Evolutionary conservation across 2,113 vertebrate genomes (phyloP), one percentile per base, ranked within the genome.

Genomic region (Oryzias celebensis): DNA sequence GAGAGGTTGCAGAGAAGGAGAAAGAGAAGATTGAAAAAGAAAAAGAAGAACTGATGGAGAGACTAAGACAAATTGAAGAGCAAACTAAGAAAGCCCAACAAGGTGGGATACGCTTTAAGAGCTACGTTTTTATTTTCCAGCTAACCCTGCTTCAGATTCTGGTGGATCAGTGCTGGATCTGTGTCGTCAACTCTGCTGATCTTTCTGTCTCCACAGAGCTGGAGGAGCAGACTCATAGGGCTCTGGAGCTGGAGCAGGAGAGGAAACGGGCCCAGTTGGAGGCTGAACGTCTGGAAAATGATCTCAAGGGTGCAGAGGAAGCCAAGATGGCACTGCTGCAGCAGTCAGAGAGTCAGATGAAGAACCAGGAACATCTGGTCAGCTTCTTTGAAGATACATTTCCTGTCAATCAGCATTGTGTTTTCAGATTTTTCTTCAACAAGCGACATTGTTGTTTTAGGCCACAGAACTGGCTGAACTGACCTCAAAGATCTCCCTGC

Each of bases 11-110:
- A 41, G 97, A 99, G 83, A 99, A 98, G 73, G 97, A 99, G 58
- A 98, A 98, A 64, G 96, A 99, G 54, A 99, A 98, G 88, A 98
- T 99, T 61, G 97, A 97, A 68, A 94, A 91, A 72, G 97, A 99
- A 73, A 99, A 99, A 84, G 96, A 98, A 24, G 97, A 99, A 56
- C 87, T 98, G 58, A 97, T 99, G 94, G 95, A 97, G 72, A 91
- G 81, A 75, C 92, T 99, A 65, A 95, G 84, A 56, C 95, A 96
- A 83, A 98, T 98, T 4, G 97, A 99, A 62, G 96, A 98, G 70
- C 96, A 98, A 87, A 99, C 97, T 2, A 97, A 91, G 83, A 97
- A 93, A 87, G 96, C 97, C 75, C 96, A 99, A 68, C 92, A 94
- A 91, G 96, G 97, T 98, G 18, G n/a, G 75, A 46, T 24, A 58